phyloP scores from a whole-genome alignment of 1,140 invertebrate genomes.

The Steinernema khuongi region DNA sequence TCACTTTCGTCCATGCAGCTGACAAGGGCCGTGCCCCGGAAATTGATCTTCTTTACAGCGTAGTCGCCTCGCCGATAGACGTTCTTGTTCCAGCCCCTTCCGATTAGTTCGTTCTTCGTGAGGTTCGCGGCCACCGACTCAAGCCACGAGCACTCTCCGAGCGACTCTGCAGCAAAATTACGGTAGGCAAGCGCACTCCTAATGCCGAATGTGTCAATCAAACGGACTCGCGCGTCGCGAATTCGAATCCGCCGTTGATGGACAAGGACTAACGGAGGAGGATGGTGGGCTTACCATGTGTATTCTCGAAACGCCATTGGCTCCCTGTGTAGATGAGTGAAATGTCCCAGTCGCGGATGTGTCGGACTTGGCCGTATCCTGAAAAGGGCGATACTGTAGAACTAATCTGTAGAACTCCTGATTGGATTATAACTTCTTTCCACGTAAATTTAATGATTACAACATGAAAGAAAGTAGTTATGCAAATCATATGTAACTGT shows the following conservation, averaged over 20 bases:
- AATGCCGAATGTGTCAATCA: not conserved
- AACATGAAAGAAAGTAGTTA: too few relatives aligned
- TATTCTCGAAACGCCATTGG: conserved; percentile 4
- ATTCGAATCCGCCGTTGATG: not conserved
- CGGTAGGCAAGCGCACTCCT: not conserved
- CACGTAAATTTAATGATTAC: too few relatives aligned
- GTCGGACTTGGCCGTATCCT: not conserved
- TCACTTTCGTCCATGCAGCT: not conserved
- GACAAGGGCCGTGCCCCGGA: not conserved
- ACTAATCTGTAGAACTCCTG: not conserved
- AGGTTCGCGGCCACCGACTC: not conserved
- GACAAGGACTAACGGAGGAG: not conserved
- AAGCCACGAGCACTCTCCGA: not conserved
- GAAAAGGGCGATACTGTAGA: not conserved
- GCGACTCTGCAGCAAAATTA: conserved; percentile 3
- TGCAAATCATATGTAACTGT: too few relatives aligned
- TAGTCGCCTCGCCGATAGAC: not conserved
- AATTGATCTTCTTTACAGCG: conserved; percentile 7
- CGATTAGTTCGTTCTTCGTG: not conserved
- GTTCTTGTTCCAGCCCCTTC: conserved; percentile 1
- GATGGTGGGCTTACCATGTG: not conserved
- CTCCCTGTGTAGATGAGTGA: not conserved
- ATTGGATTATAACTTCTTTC: too few relatives aligned
- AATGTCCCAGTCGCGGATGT: not conserved
- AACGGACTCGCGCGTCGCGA: not conserved